A percentile compares a stretch with the other conserved stretches of the same genome.
Evolutionary conservation across 2,888 invertebrate genomes (phyloP).

Genomic region (Nephrotoma appendiculata): DNA sequence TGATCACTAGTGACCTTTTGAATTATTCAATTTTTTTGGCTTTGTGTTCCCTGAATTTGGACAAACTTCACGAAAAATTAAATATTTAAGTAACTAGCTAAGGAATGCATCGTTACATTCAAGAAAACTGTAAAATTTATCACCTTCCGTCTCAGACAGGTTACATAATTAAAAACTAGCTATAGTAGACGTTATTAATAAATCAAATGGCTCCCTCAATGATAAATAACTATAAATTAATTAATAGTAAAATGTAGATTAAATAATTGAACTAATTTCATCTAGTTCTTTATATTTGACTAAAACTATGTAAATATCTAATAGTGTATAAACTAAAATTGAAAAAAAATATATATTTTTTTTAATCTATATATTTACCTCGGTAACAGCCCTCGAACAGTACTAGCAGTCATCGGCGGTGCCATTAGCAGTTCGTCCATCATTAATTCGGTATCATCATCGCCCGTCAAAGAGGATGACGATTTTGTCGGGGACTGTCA

Average conservation of each 20-base stretch:
- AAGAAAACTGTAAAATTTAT: too few relatives aligned
- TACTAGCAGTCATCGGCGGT: conserved; percentile 59
- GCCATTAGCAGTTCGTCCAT: conserved; percentile 70
- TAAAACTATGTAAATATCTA: not conserved
- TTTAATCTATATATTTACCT: conserved; percentile 31
- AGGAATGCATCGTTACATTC: too few relatives aligned
- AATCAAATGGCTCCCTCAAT: too few relatives aligned
- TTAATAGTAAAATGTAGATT: not conserved
- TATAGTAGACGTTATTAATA: too few relatives aligned
- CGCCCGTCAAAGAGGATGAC: conserved; percentile 49
- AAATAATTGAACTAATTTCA: not conserved
- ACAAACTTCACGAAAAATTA: too few relatives aligned
- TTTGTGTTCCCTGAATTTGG: too few relatives aligned
- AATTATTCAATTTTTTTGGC: too few relatives aligned
- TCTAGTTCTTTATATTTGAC: not conserved
- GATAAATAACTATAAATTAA: too few relatives aligned
- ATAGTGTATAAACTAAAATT: conserved; percentile 4
- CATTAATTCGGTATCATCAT: conserved; percentile 66
- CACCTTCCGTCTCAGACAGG: too few relatives aligned
- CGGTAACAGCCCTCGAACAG: conserved; percentile 52
- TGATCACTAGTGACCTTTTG: too few relatives aligned
- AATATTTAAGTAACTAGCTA: too few relatives aligned
- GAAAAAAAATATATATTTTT: conserved; percentile 17
- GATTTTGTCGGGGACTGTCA: conserved; percentile 45
- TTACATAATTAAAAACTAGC: too few relatives aligned